A percentile compares a stretch with the other conserved stretches of the same genome.
These are phyloP conservation scores for Caenorhabditis parvicauda DNA, from an alignment of 2,888 invertebrate species.

Conservation along the genomic window DNA sequence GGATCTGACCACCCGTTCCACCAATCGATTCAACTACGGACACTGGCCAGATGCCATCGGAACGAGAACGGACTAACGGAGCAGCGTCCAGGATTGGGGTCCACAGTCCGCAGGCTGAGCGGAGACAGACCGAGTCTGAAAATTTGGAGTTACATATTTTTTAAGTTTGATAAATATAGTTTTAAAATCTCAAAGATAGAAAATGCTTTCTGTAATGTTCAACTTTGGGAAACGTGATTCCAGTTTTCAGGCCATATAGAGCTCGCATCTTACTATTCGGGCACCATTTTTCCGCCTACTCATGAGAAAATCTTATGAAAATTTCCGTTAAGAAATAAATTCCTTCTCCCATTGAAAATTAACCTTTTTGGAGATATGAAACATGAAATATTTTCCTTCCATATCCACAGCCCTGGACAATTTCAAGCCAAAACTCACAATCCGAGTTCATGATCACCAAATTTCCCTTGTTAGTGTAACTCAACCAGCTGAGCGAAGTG, in stretches of 20 bases:
- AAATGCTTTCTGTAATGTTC: no score
- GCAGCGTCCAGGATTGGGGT: constrained; percentile 50
- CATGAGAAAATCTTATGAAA: neutral
- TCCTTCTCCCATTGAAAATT: neutral
- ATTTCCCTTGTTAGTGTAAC: constrained; percentile 45
- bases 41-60: constrained; percentile 54
- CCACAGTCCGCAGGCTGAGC: constrained; percentile 43
- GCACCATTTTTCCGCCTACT: no score
- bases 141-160: no score
- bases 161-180: no score
- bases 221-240: no score
- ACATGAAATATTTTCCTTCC: neutral
- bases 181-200: no score
- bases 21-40: constrained; percentile 31
- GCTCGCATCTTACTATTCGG: no score
- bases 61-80: constrained; percentile 24
- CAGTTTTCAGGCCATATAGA: no score
- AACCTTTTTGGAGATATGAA: neutral
- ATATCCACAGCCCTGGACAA: neutral
- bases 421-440: constrained; percentile 12
- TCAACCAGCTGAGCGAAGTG: constrained; percentile 34
- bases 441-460: constrained; percentile 46
- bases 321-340: neutral
- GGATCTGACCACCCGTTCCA: constrained; percentile 10
- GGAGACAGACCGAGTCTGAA: constrained; percentile 27